Conservation (phyloP, 2,888 invertebrate genomes). For the Scaptomyza flava region DNA sequence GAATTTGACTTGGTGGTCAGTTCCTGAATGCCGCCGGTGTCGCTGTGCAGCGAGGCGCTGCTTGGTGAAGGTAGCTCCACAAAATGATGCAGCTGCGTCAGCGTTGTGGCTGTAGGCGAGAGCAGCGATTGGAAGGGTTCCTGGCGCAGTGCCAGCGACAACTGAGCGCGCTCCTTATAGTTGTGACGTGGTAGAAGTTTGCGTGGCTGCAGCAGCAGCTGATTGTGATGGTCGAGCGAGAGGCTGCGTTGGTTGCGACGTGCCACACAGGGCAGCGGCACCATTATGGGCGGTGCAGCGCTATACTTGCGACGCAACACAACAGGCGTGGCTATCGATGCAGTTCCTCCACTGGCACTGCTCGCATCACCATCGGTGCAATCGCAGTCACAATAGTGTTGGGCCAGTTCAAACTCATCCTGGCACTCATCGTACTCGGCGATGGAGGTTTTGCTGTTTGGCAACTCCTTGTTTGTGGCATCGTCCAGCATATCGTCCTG, state of each 20-base stretch:
- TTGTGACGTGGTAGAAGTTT: conserved; percentile 59
- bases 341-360: conserved; percentile 67
- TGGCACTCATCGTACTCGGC: conserved; percentile 76
- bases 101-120: conserved; percentile 63
- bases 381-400: conserved; percentile 81
- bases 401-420: conserved; percentile 78
- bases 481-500: conserved; percentile 73
- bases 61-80: conserved; percentile 84
- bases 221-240: conserved; percentile 80
- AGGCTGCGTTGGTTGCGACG: conserved; percentile 81
- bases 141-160: conserved; percentile 82
- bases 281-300: conserved; percentile 78
- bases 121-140: conserved; percentile 83
- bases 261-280: conserved; percentile 69
- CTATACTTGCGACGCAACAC: conserved; percentile 82
- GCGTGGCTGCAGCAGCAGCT: conserved; percentile 62
- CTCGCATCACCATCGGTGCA: conserved; percentile 80
- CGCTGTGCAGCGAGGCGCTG: conserved; percentile 84
- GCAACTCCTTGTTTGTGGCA: conserved; percentile 41
- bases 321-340: conserved; percentile 67
- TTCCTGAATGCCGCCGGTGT: conserved; percentile 82
- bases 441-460: conserved; percentile 30
- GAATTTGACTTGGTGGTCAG: conserved; percentile 84
- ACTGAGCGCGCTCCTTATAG: conserved; percentile 76
- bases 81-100: conserved; percentile 77